Evolutionary conservation across 2,113 vertebrate genomes (phyloP).

Genomic region (Tragelaphus scriptus): DNA sequence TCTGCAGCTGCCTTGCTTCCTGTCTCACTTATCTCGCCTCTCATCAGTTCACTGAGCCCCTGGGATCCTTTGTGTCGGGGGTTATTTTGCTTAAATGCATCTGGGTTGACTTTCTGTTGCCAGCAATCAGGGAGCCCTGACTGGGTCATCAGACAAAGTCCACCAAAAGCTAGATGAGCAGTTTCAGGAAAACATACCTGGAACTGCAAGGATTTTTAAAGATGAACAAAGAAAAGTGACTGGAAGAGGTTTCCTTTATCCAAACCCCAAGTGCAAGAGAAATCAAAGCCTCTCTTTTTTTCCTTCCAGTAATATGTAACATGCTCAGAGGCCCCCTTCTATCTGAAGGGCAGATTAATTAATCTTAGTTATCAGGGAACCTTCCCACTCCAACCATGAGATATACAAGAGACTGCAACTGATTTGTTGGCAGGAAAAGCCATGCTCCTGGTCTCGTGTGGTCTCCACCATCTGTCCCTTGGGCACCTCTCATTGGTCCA

Average conservation of each 20-base stretch:
- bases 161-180: neutral
- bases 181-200: neutral
- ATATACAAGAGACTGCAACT: neutral
- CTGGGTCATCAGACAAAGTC: neutral
- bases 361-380: neutral
- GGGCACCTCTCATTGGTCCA: neutral
- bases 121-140: neutral
- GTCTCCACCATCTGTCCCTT: neutral
- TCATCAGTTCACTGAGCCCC: neutral
- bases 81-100: neutral
- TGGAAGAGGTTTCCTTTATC: neutral
- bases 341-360: neutral
- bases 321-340: neutral
- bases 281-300: neutral
- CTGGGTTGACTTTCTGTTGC: neutral
- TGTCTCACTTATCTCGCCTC: neutral
- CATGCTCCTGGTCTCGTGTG: neutral
- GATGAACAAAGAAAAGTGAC: neutral
- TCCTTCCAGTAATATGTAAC: neutral
- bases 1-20: neutral
- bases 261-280: neutral
- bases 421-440: neutral
- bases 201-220: neutral
- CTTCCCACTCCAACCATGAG: neutral
- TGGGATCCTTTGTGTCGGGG: neutral